Percentiles rank a stretch among this genome's conserved stretches.
Conservation (phyloP, 2,797 vertebrate species). For the Pyrrhura leucotis region DNA sequence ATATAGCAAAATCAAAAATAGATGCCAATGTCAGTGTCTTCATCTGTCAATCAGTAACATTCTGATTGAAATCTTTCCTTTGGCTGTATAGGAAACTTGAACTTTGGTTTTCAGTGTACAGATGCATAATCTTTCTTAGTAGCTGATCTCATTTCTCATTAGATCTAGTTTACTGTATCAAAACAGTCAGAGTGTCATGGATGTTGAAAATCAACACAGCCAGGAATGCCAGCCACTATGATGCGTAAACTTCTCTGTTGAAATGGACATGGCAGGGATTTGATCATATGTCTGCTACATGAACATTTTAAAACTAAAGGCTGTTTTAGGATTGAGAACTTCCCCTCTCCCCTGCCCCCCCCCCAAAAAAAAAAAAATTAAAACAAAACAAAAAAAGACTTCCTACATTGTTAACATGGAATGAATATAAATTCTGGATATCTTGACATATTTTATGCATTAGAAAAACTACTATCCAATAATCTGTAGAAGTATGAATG, state of each 20-base stretch:
- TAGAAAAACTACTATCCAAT: background rate
- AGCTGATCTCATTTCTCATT: background rate
- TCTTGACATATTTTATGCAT: background rate
- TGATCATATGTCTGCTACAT: background rate
- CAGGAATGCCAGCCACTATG: background rate
- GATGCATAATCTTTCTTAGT: background rate
- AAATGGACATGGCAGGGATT: background rate
- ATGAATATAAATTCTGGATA: background rate
- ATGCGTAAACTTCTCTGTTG: background rate
- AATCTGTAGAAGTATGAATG: background rate
- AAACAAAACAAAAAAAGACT: background rate
- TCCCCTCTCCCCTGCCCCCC: background rate
- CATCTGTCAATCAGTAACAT: background rate
- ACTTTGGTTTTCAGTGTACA: background rate
- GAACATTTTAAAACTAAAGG: background rate
- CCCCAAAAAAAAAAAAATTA: background rate
- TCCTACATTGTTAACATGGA: background rate
- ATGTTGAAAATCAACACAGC: background rate
- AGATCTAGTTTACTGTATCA: background rate
- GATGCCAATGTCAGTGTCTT: background rate
- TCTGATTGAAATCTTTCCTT: background rate
- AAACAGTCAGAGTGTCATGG: background rate
- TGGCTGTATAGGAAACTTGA: background rate
- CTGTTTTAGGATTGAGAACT: background rate
- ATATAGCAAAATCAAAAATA: background rate